These are phyloP conservation scores for Ganaspis sp. DNA, from an alignment of 1,140 invertebrate genomes.

Conservation along the genomic window DNA sequence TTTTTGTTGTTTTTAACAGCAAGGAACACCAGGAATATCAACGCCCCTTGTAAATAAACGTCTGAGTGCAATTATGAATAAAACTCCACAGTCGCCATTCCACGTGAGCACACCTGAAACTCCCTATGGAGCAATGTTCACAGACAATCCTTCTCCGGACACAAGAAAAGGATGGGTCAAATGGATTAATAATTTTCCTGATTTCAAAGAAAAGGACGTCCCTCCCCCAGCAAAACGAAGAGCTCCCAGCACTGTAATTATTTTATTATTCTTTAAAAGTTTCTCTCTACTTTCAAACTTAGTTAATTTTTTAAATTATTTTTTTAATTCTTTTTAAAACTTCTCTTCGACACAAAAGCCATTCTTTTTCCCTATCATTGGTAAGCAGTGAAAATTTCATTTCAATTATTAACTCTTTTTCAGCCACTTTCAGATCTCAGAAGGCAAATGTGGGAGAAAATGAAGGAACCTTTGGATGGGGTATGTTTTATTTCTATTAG, in stretches of 20 bases:
- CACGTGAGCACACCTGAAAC: conserved; percentile 77
- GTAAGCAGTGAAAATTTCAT: background rate
- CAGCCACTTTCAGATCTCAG: conserved; percentile 78
- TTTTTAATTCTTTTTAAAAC: conserved; percentile 30
- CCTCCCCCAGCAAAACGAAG: conserved; percentile 66
- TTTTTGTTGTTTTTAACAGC: conserved; percentile 34
- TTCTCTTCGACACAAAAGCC: conserved; percentile 40
- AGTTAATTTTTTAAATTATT: conserved; percentile 46
- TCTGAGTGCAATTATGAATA: conserved; percentile 56
- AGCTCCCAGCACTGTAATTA: conserved; percentile 72
- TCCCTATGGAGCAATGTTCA: conserved; percentile 76
- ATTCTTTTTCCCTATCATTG: too few relatives aligned
- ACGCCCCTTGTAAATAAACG: conserved; percentile 69
- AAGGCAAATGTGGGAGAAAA: conserved; percentile 66
- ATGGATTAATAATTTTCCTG: conserved; percentile 75
- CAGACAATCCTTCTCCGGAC: conserved; percentile 75
- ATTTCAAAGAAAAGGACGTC: conserved; percentile 61
- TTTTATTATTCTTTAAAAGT: too few relatives aligned
- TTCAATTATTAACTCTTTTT: conserved; percentile 49
- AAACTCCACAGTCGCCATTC: conserved; percentile 64
- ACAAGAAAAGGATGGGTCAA: conserved; percentile 75
- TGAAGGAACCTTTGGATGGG: conserved; percentile 35
- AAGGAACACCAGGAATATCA: conserved; percentile 44
- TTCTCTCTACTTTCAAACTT: too few relatives aligned
- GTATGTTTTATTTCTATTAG: too few relatives aligned